Conservation (phyloP, 1,140 invertebrate species). For the Leptestheria dahalacensis region DNA sequence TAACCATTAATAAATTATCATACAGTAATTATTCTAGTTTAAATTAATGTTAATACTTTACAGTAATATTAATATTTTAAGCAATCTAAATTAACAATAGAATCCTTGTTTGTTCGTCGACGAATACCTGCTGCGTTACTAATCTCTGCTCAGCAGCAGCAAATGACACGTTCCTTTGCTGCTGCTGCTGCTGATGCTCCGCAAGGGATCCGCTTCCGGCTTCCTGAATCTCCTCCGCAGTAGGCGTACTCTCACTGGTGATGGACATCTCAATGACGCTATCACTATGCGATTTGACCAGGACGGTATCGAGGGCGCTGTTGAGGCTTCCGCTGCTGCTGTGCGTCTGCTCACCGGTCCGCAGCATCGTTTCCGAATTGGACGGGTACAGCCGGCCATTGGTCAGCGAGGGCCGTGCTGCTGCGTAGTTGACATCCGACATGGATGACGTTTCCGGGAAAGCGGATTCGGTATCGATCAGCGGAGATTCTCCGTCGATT, state of each 20-base stretch:
- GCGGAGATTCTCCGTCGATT: conserved; percentile 65
- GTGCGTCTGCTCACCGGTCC: neutral
- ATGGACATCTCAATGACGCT: conserved; percentile 11
- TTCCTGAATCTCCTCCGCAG: neutral
- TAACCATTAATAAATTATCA: neutral
- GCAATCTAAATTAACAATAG: neutral
- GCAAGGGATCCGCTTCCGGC: too few relatives aligned
- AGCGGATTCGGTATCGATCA: conserved; percentile 20
- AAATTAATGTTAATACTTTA: neutral
- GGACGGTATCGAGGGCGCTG: conserved; percentile 10
- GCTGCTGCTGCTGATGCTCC: neutral
- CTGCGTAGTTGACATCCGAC: conserved; percentile 18
- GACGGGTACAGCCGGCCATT: conserved; percentile 21
- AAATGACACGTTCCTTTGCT: conserved; percentile 19
- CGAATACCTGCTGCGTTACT: too few relatives aligned
- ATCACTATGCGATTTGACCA: conserved; percentile 23
- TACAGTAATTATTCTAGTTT: neutral
- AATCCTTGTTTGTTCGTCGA: too few relatives aligned
- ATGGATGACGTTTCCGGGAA: conserved; percentile 21
- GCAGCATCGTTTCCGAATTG: conserved; percentile 21
- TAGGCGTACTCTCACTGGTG: neutral
- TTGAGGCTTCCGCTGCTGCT: conserved; percentile 9
- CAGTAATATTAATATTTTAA: neutral
- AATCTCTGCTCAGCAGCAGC: conserved; percentile 6
- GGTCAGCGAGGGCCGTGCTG: conserved; percentile 17